Conservation (phyloP, 2,888 invertebrate species). For the Drosophila silvestris region DNA sequence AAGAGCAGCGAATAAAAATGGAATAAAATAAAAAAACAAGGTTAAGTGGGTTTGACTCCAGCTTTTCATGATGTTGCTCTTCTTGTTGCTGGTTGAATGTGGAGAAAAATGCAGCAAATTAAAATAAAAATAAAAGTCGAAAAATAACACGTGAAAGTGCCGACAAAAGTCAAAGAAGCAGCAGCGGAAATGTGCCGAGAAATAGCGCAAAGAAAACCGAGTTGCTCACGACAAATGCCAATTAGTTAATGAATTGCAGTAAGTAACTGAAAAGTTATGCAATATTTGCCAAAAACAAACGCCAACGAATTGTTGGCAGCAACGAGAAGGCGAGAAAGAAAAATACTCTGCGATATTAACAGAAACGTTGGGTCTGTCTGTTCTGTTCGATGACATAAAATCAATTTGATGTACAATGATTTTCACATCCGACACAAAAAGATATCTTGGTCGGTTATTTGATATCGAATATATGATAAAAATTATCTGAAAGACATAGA, state of each 20-base stretch:
- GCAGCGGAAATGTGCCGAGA: not conserved
- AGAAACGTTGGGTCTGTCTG: not conserved
- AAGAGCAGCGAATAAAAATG: slow-evolving; percentile 25
- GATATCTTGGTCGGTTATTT: too few species aligned
- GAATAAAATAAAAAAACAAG: slow-evolving; percentile 38
- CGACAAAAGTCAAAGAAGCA: slow-evolving; percentile 25
- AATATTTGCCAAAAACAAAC: slow-evolving; percentile 21
- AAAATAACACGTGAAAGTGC: slow-evolving; percentile 36
- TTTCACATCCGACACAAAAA: not conserved
- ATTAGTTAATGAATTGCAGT: slow-evolving; percentile 63
- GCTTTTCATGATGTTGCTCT: not conserved
- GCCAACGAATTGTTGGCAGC: not conserved
- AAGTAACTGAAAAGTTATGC: slow-evolving; percentile 27
- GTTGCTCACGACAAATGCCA: slow-evolving; percentile 60
- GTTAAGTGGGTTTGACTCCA: slow-evolving; percentile 48
- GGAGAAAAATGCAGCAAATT: slow-evolving; percentile 41
- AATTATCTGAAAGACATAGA: not conserved
- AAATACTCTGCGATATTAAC: not conserved
- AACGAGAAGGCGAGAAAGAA: not conserved
- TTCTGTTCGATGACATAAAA: not conserved
- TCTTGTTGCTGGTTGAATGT: slow-evolving; percentile 18
- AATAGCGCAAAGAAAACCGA: slow-evolving; percentile 23
- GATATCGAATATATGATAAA: not conserved
- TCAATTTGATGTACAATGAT: not conserved
- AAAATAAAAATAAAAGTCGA: slow-evolving; percentile 27